Conservation (phyloP, 2,797 vertebrate species). For the Bradypodion pumilum region DNA sequence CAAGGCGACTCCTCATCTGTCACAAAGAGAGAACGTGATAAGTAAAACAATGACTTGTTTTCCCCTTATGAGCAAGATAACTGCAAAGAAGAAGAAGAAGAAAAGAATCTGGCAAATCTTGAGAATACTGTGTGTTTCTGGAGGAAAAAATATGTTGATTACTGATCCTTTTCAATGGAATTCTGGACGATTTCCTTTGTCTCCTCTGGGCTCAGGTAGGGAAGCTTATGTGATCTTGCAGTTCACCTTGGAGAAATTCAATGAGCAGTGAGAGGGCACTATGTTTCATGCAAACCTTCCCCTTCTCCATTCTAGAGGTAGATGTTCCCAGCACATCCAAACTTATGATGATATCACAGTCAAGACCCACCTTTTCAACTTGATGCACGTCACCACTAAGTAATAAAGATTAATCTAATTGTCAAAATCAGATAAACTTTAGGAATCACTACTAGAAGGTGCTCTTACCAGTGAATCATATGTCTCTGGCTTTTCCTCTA, state of each 20-base stretch:
- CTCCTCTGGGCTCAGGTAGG: neutral
- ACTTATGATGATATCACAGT: too few species aligned
- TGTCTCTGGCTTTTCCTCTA: slow-evolving; percentile 90
- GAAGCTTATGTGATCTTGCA: neutral
- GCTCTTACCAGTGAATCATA: slow-evolving; percentile 88
- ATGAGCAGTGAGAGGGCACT: neutral
- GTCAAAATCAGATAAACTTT: neutral
- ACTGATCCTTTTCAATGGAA: neutral
- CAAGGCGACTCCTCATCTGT: neutral
- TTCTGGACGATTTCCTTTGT: too few species aligned
- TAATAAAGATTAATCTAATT: neutral
- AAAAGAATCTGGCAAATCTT: neutral
- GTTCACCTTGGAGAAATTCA: neutral
- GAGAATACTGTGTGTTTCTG: neutral
- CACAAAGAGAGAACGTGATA: neutral
- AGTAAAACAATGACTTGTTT: neutral
- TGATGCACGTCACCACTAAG: too few species aligned
- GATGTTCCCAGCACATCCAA: too few species aligned
- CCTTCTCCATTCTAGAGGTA: neutral
- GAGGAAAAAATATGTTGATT: neutral
- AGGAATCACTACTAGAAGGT: neutral
- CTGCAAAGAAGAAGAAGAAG: neutral
- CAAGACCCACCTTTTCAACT: neutral
- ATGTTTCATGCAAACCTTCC: too few species aligned
- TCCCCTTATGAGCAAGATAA: neutral